phyloP scores from a whole-genome alignment of 1,140 invertebrate genomes.

The Ephestia elutella region DNA sequence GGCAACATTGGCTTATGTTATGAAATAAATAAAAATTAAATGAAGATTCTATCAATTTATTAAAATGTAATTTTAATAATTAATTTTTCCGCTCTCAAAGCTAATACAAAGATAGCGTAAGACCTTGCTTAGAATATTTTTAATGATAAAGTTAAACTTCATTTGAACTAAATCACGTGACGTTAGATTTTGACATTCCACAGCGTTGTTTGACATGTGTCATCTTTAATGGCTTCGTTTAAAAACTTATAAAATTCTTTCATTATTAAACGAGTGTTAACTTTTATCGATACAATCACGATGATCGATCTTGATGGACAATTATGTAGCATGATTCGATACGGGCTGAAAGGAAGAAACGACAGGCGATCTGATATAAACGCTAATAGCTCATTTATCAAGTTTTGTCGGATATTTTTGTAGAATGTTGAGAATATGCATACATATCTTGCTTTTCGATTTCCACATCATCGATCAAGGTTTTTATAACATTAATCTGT shows the following conservation, averaged over 20 bases:
- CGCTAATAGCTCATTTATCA: constrained; percentile 5
- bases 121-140: too few species aligned
- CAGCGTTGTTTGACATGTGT: neutral
- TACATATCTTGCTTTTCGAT: too few species aligned
- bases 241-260: neutral
- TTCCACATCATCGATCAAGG: too few species aligned
- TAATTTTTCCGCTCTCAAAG: too few species aligned
- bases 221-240: neutral
- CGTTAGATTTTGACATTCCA: neutral
- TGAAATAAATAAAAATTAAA: too few species aligned
- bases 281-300: neutral
- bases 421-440: neutral
- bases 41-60: too few species aligned
- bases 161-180: too few species aligned
- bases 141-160: too few species aligned
- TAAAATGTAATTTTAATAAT: too few species aligned
- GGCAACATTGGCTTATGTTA: too few species aligned
- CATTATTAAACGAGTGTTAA: neutral
- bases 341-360: constrained; percentile 6
- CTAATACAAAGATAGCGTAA: too few species aligned
- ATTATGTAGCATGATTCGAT: constrained; percentile 7
- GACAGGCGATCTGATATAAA: neutral
- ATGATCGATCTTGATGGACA: constrained; percentile 9
- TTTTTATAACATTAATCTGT: too few species aligned
- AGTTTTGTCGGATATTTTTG: neutral